Conservation (phyloP, 2,888 invertebrate genomes). For the Nipponacmea schrenckii region DNA sequence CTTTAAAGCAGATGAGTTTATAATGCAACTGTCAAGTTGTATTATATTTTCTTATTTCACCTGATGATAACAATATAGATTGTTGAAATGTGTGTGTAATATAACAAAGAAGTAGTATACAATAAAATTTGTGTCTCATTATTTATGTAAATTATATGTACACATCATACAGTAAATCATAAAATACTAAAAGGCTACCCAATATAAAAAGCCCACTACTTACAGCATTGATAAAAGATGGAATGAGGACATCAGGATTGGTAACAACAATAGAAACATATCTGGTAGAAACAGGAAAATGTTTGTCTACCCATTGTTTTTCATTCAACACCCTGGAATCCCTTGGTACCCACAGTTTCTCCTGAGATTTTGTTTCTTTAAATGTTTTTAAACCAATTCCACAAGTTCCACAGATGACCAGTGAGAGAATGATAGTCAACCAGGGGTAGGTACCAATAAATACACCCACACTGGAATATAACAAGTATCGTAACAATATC, state of each 20-base stretch:
- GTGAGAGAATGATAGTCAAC: conserved; percentile 40
- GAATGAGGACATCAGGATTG: conserved; percentile 41
- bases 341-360: conserved; percentile 54
- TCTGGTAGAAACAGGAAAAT: conserved; percentile 49
- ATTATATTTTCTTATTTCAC: no score
- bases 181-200: no score
- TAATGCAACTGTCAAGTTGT: no score
- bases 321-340: conserved; percentile 47
- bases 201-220: conserved; percentile 18
- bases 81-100: no score
- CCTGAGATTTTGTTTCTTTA: conserved; percentile 46
- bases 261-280: conserved; percentile 45
- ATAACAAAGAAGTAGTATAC: no score
- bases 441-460: conserved; percentile 46
- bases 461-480: conserved; percentile 44
- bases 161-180: no score
- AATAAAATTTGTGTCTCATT: no score
- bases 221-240: conserved; percentile 44
- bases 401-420: conserved; percentile 47
- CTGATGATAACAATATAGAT: no score
- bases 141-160: no score
- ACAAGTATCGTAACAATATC: not conserved
- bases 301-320: conserved; percentile 46
- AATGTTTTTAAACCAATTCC: conserved; percentile 53
- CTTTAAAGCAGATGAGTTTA: no score